Evolutionary conservation across 2,113 vertebrate genomes (phyloP).

Genomic region (Murina feae): DNA sequence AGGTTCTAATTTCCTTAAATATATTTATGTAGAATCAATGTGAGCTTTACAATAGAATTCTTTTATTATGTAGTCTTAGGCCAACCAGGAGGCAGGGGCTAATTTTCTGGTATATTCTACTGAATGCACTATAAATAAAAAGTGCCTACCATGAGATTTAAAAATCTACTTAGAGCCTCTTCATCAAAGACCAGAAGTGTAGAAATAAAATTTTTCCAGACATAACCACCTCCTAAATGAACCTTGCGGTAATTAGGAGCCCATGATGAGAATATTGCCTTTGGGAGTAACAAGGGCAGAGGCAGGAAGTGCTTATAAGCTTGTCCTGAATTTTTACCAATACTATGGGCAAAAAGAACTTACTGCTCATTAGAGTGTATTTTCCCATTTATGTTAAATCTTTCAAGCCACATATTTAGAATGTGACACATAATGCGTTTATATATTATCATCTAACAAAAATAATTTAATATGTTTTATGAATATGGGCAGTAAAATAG

Average conservation of each 20-base stretch:
- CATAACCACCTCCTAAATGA: not conserved
- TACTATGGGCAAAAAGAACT: not conserved
- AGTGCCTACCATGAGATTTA: not conserved
- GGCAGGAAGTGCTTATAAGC: not conserved
- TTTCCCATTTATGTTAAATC: not conserved
- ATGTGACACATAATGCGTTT: not conserved
- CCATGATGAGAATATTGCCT: not conserved
- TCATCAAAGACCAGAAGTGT: not conserved
- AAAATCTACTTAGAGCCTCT: not conserved
- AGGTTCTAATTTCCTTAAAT: not conserved
- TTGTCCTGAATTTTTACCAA: constrained; percentile 5
- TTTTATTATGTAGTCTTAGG: not conserved
- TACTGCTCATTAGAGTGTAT: not conserved
- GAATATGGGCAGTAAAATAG: not conserved
- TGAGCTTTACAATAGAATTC: not conserved
- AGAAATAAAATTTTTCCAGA: not conserved
- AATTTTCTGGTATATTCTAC: constrained; percentile 22
- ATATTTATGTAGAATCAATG: too few relatives aligned
- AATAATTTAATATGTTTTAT: not conserved
- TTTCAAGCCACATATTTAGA: not conserved
- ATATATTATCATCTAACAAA: not conserved
- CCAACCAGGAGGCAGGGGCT: not conserved
- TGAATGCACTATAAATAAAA: constrained; percentile 13
- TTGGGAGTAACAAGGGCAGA: not conserved
- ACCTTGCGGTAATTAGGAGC: not conserved